Conservation (phyloP, 2,888 invertebrate genomes). For the Xanthia togata region DNA sequence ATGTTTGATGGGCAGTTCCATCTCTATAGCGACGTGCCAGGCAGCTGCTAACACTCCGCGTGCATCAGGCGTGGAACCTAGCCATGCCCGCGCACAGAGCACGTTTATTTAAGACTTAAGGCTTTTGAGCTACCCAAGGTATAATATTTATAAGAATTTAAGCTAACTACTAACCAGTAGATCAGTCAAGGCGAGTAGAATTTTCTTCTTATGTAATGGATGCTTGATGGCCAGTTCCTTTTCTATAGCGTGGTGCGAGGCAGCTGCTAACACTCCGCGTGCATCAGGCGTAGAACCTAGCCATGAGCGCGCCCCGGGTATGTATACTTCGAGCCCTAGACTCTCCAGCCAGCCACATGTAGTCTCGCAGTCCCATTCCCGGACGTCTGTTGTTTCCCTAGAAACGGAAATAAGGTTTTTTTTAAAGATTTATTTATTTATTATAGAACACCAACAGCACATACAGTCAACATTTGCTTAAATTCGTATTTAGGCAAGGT, state of each 20-base stretch:
- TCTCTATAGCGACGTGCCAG: conserved; percentile 95
- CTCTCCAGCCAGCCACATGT: conserved; percentile 95
- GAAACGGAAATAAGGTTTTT: not conserved
- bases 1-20: conserved; percentile 95
- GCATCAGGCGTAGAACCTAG: conserved; percentile 94
- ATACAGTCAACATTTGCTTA: no score
- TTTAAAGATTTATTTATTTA: not conserved
- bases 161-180: conserved; percentile 81
- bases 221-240: conserved; percentile 96
- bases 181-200: conserved; percentile 94
- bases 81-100: conserved; percentile 95
- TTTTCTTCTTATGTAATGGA: conserved; percentile 97
- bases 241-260: conserved; percentile 95
- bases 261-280: conserved; percentile 91
- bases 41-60: conserved; percentile 92
- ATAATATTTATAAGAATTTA: not conserved
- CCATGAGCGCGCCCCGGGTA: conserved; percentile 95
- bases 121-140: no score
- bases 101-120: conserved; percentile 93
- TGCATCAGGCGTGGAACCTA: conserved; percentile 93
- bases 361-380: conserved; percentile 95
- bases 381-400: conserved; percentile 93
- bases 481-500: no score
- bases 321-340: conserved; percentile 94
- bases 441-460: no score